A percentile compares a stretch with the other conserved stretches of the same genome.
Conservation (phyloP, 2,888 invertebrate species). For the Cataglyphis rosenhaueri region DNA sequence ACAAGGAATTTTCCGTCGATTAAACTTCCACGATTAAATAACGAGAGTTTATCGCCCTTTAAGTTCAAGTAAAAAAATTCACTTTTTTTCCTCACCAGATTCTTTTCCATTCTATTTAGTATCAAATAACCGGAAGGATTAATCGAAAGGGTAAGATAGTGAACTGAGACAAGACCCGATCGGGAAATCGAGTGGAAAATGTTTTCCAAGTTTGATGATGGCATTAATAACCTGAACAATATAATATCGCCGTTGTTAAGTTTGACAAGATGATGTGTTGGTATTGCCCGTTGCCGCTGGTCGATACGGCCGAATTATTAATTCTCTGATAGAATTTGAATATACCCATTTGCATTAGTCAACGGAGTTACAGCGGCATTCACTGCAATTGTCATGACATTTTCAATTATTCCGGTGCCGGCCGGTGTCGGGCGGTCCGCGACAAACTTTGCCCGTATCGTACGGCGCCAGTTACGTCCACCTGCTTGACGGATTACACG, state of each 20-base stretch:
- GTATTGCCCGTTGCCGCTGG: conserved; percentile 19
- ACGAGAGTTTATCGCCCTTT: not conserved
- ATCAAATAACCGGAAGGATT: not conserved
- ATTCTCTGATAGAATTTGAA: conserved; percentile 51
- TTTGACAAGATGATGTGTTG: conserved; percentile 45
- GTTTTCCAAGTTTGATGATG: conserved; percentile 31
- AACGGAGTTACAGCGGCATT: conserved; percentile 30
- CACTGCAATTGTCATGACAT: conserved; percentile 51
- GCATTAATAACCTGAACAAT: conserved; percentile 31
- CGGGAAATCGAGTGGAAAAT: conserved; percentile 1
- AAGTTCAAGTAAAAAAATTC: not conserved
- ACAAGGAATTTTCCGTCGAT: not conserved
- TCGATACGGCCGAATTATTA: conserved; percentile 44
- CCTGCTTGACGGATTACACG: conserved; percentile 49
- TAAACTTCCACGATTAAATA: not conserved
- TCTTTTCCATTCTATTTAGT: not conserved
- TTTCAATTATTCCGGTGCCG: conserved; percentile 44
- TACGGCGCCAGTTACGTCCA: conserved; percentile 37
- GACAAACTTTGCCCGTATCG: conserved; percentile 47
- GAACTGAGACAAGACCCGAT: not conserved
- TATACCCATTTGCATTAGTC: conserved; percentile 50
- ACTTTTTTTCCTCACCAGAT: not conserved
- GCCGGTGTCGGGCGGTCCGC: conserved; percentile 29
- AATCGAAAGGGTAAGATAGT: not conserved
- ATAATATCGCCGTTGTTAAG: conserved; percentile 25